Evolutionary conservation across 2,113 vertebrate genomes (phyloP).

Genomic region (Psephotus haematonotus): DNA sequence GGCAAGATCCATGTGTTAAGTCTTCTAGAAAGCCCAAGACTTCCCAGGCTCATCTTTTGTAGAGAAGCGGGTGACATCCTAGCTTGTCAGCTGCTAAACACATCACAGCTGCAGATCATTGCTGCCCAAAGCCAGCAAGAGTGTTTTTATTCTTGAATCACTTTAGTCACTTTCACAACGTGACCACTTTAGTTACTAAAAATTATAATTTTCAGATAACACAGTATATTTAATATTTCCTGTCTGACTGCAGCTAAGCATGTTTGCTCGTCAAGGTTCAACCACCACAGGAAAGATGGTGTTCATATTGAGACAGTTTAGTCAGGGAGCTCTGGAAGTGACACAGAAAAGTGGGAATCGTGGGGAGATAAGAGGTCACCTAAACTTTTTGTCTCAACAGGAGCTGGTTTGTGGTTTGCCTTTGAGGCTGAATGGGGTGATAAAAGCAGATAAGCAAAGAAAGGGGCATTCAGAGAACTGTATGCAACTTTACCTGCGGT

Average conservation of each 20-base stretch:
- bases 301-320: background rate
- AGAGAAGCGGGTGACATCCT: background rate
- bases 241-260: background rate
- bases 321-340: background rate
- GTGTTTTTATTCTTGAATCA: background rate
- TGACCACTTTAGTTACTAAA: background rate
- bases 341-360: background rate
- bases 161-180: background rate
- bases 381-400: background rate
- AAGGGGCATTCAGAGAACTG: background rate
- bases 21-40: background rate
- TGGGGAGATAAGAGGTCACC: background rate
- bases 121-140: background rate
- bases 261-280: background rate
- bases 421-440: background rate
- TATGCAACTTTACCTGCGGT: background rate
- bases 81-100: background rate
- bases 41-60: background rate
- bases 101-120: background rate
- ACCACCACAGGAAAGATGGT: fast-evolving
- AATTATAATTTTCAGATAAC: background rate
- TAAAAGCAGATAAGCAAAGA: background rate
- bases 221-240: background rate
- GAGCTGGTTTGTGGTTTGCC: background rate
- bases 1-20: background rate